Conservation (phyloP, 2,113 vertebrate genomes). For the Rhabdornis inornatus region DNA sequence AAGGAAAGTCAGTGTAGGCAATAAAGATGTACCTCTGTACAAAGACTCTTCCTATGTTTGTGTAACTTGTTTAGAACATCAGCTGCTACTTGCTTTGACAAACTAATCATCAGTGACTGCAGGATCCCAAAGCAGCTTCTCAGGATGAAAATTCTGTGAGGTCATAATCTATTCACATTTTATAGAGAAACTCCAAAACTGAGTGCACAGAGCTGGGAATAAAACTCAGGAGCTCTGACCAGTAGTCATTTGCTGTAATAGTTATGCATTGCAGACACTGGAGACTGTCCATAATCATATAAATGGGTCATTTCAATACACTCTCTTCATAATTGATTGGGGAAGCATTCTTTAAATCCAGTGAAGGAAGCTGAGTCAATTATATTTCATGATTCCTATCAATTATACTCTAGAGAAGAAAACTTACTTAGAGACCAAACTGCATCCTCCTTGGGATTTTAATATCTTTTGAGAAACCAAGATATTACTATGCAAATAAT, state of each 20-base stretch:
- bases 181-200: background rate
- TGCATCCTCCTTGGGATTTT: background rate
- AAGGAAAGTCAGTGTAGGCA: background rate
- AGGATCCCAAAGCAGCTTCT: background rate
- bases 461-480: background rate
- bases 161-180: background rate
- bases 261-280: background rate
- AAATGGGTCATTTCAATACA: background rate
- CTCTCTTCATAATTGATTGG: background rate
- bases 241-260: background rate
- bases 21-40: background rate
- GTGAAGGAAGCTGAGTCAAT: background rate
- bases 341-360: background rate
- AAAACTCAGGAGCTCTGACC: background rate
- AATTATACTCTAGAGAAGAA: background rate
- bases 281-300: background rate
- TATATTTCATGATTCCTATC: background rate
- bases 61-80: background rate
- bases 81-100: background rate
- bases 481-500: background rate
- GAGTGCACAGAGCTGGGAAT: background rate
- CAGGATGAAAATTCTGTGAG: background rate
- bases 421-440: background rate
- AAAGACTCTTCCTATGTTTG: background rate
- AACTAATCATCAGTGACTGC: background rate